Base-by-base conservation (phyloP, 2,797 vertebrate genomes). In the Ciconia nigra region DNA sequence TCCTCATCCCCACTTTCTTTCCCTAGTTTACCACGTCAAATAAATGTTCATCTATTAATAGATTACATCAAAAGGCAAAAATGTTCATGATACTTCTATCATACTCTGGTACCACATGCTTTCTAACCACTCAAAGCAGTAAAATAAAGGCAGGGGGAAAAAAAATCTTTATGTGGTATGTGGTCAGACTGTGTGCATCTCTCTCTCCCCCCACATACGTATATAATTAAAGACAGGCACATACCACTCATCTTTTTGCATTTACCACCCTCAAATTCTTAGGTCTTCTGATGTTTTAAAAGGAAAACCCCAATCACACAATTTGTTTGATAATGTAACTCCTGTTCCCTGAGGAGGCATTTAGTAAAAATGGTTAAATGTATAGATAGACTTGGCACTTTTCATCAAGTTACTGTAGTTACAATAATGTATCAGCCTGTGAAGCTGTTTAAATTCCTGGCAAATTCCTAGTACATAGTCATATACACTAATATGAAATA, bases 71-170 rank as follows among this genome's bases (percentile, higher is more conserved):
- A 86, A 72, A 59, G 15, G 20, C 41, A 95, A 89, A 89, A 69
- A 52, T 9, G 10, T 24, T 78, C 21, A 24, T 3, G 5, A 62
- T 31, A 16, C 9, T 85, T 41, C 72, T 59, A 44, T 15, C 3
- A 1, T 51, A 47, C 22, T 70, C 33, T 54, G 26, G 24, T 37
- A 61, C 15, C 18, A 63, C 20, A 4, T 42, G 39, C 47, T 76
- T 84, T 76, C 73, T 71, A 76, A 61, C 14, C 0, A 5, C 39
- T 37, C 7, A 76, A 77, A 86, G 25, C 7, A 39, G 8, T 19
- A 4, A 44, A 65, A n/a, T 51, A 4, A 15, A 61, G 6, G 0
- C 0, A 5, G 11, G 8, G 3, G 3, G 8, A 10, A 35, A 25
- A 33, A 29, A 46, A 21, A 31, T 19, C 15, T 37, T 29, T 67